Base-by-base conservation (phyloP, 64 coral and sea anemone species). In the Acropora tenuis region DNA sequence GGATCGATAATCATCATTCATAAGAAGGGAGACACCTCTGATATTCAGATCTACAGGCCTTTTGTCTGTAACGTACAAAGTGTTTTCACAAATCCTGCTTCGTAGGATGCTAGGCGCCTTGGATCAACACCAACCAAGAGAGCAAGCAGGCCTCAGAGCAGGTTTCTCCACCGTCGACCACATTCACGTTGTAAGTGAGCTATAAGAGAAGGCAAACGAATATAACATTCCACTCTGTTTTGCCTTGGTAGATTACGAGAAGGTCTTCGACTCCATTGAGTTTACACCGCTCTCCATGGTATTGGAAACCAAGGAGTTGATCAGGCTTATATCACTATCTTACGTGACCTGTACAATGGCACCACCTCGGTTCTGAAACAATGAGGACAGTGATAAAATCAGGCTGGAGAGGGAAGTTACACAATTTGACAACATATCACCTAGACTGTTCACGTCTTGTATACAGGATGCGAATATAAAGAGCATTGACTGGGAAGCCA, bases 1-100 rank as follows among this genome's bases (percentile, higher is more conserved):
- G 83, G 63, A 86, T 71, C 65, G 48, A 47, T 86, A 71, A 86
- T 86, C 47, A 86, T 86, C 65, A 61, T 86, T 41, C 83, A 86
- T 8, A 86, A 86, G 47, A 86, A 86, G 63, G 61, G 82, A 84
- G 82, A 66, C 58, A 84, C 67, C 0, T 43, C 65, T 71, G 61
- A 86, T 86, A 86, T 86, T 43, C 69, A 73, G 5, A 74, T 48
- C 67, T 48, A 50, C 44, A 73, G 42, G 72, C 84, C 84, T 74
- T 42, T 73, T 87, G 60, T 50, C 84, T 43, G 65, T 50, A 68
- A 87, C 72, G 84, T 73, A 87, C 72, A 87, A 87, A 73, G 65
- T 87, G 43, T 87, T 87, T 73, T 73, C 63, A 86, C 63, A 69
- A 86, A 86, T 69, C 63, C 82, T 86, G 8, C 82, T 69, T 69